Base-by-base conservation (phyloP, 2,113 vertebrate species). In the Zootoca vivipara region DNA sequence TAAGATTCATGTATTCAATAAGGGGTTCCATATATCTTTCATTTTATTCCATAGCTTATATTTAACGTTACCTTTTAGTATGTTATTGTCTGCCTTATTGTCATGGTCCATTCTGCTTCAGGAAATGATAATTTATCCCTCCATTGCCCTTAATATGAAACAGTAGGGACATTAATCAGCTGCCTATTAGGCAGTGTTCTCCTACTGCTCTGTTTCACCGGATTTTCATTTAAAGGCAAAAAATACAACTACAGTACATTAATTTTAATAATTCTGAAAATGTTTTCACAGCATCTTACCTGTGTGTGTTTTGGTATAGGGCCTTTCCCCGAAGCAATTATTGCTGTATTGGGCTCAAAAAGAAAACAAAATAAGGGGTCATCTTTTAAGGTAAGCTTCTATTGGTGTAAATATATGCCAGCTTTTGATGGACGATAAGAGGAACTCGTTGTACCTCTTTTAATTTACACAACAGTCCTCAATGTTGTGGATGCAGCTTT, bases 1-100 rank as follows among this genome's bases (percentile, higher is more conserved):
- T 9, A 4, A 85, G 81, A 65, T 89, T 56, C 73, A 78, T 38
- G n/a, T 26, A 86, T 86, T 87, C 79, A 67, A 16, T 18, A 85
- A 91, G 89, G 62, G 20, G 16, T 90, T 93, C 85, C 77, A 90
- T 0, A 35, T 69, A 42, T 1, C 0, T 87, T 93, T 90, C 87
- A 94, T 90, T 90, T 92, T 89, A 75, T 86, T 96, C n/a, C 10
- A 7, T 93, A 90, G n/a, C 92, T 89, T 83, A 88, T 78, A 84
- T 85, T 80, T 82, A 67, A 56, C 24, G 87, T 91, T 91, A 87
- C 3, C 80, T 92, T 81, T 73, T 38, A 90, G 35, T 46, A 78
- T 87, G 80, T 65, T 88, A 70, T 46, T 77, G 1, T 64, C 95
- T 95, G 67, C 62, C 87, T 88, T 92, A 88, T 77, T 88, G 83